Conservation (phyloP, 2,113 vertebrate genomes). For the Globicephala melas region DNA sequence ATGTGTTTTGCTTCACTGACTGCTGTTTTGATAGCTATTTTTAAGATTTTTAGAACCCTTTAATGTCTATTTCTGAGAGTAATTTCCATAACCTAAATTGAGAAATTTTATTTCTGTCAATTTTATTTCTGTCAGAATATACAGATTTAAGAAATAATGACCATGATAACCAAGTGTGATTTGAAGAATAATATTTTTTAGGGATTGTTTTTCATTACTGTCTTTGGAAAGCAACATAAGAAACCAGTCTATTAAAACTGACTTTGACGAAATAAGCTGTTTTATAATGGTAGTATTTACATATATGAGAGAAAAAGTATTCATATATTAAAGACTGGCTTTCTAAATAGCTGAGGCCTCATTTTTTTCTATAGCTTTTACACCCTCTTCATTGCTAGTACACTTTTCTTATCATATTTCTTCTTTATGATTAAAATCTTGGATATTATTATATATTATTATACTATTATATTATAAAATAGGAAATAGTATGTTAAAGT, state of each 20-base stretch:
- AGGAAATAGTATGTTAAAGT: background rate
- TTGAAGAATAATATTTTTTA: conserved; percentile 5
- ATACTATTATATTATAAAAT: background rate
- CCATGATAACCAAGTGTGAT: conserved; percentile 27
- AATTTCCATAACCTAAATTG: conserved; percentile 59
- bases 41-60: conserved; percentile 65
- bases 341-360: background rate
- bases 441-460: background rate
- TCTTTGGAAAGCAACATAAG: conserved; percentile 5
- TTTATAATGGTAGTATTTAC: background rate
- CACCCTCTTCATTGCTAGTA: background rate
- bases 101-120: conserved; percentile 63
- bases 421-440: background rate
- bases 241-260: background rate
- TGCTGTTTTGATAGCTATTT: conserved; percentile 62
- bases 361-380: background rate
- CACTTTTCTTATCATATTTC: background rate
- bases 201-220: background rate
- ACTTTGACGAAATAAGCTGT: conserved; percentile 6
- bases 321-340: background rate
- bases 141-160: conserved; percentile 48
- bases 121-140: conserved; percentile 43
- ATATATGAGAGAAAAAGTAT: background rate
- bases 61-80: conserved; percentile 54
- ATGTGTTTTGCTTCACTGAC: conserved; percentile 65